These are phyloP conservation scores for Ectemnius lituratus DNA, from an alignment of 2,888 invertebrate genomes.

Conservation along the genomic window DNA sequence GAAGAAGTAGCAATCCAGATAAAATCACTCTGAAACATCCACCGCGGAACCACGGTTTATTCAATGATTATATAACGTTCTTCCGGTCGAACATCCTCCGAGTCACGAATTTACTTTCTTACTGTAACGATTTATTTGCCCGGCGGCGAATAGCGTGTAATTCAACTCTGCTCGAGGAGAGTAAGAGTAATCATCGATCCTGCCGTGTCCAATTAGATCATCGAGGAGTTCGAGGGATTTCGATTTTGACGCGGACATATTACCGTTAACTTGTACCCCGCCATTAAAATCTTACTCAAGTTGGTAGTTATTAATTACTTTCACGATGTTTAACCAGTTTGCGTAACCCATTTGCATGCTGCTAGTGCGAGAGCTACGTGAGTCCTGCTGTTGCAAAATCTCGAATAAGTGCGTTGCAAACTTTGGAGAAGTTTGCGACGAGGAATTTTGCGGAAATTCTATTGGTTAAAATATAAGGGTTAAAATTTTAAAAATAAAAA, in stretches of 20 bases:
- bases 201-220: not conserved
- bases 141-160: not conserved
- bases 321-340: too few species aligned
- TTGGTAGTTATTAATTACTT: too few species aligned
- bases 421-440: too few species aligned
- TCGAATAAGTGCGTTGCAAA: too few species aligned
- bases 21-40: constrained; percentile 13
- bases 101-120: constrained; percentile 21
- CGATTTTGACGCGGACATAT: not conserved
- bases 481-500: too few species aligned
- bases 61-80: constrained; percentile 13
- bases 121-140: not conserved
- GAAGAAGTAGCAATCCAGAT: constrained; percentile 20
- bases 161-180: not conserved
- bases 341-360: too few species aligned
- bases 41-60: not conserved
- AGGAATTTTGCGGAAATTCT: too few species aligned
- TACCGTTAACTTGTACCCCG: not conserved
- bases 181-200: not conserved
- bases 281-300: not conserved
- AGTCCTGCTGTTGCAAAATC: too few species aligned
- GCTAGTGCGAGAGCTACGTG: too few species aligned
- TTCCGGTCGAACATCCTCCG: not conserved
- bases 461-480: too few species aligned
- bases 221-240: not conserved